Conservation (phyloP, 2,113 vertebrate species). For the Chaetodon auriga region DNA sequence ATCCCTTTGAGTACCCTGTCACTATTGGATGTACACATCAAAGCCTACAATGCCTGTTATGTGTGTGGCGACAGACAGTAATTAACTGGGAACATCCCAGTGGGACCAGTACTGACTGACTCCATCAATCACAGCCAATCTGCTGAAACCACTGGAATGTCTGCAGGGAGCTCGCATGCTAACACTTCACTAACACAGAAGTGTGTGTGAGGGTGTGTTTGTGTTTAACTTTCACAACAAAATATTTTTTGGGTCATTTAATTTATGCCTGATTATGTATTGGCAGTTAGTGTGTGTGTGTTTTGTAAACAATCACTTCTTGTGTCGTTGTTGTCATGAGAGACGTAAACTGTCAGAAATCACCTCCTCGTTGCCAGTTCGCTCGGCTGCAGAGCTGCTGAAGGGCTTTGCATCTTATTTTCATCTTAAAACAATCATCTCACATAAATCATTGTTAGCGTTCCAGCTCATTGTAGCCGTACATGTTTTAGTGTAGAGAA, state of each 20-base stretch:
- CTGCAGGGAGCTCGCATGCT: conserved; percentile 59
- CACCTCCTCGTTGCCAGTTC: no score
- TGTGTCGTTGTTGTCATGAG: no score
- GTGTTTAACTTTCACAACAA: conserved; percentile 8
- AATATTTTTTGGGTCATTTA: conserved; percentile 34
- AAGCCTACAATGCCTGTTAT: conserved; percentile 67
- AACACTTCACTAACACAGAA: conserved; percentile 34
- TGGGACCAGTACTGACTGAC: conserved; percentile 71
- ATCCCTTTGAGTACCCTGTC: conserved; percentile 50
- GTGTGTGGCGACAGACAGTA: conserved; percentile 76
- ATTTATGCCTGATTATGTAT: not conserved
- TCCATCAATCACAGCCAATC: conserved; percentile 76
- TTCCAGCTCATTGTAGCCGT: no score
- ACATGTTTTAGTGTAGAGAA: no score
- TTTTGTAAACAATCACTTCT: not conserved
- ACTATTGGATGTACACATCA: conserved; percentile 67
- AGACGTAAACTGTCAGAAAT: no score
- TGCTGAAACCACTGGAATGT: conserved; percentile 74
- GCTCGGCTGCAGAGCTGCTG: no score
- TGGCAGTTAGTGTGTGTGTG: not conserved
- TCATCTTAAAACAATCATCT: no score
- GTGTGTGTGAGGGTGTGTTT: conserved; percentile 19
- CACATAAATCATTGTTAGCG: no score
- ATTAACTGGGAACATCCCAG: conserved; percentile 78
- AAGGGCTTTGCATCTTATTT: no score